Base-by-base conservation (phyloP, 2,888 invertebrate genomes). In the Leptogaster cylindrica region DNA sequence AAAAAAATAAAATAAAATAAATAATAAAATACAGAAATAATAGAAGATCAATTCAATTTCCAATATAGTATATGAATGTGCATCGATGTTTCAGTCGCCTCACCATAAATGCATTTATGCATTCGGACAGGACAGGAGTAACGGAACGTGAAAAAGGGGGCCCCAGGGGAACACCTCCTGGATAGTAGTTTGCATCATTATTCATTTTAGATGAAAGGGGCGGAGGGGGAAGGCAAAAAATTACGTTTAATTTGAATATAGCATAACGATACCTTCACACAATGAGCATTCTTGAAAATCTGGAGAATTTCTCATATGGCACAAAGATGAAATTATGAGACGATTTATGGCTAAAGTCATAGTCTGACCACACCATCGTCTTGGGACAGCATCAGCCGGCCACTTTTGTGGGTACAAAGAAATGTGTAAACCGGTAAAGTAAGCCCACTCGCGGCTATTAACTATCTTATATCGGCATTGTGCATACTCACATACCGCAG, bases 251-350 rank as follows among this genome's bases (percentile, higher is more conserved):
- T 55, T 36, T 55, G 23, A 55, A 16, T 36, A 58, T 23, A 23
- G 41, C n/a, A 18, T 14, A 46, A 3, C 41, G 58, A 58, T 58
- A 36, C 55, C 39, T 41, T 58, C 12, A 41, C 58, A 58, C 39
- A 23, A 27, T 20, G 51, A 44, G 16, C 7, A 8, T 25, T 44
- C 58, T 58, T 27, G 6, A 2, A 12, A 23, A 41, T 16, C n/a
- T 44, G 44, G 44, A 61, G n/a, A 61, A 61, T 44, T 61, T 58
- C 61, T 44, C 61, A 61, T 44, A 44, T 61, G 61, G 44, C 44
- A 36, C 55, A 61, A n/a, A 61, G 44, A 61, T 61, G 44, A 61
- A 61, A 61, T 61, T 44, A 25, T 27, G 61, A 61, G 61, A 44
- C 25, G 44, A 61, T 61, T 41, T 61, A 61, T 44, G 44, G 44